A percentile compares a stretch with the other conserved stretches of the same genome.
phyloP scores from a whole-genome alignment of 2,888 invertebrate species.

The Lasioglossum calceatum region DNA sequence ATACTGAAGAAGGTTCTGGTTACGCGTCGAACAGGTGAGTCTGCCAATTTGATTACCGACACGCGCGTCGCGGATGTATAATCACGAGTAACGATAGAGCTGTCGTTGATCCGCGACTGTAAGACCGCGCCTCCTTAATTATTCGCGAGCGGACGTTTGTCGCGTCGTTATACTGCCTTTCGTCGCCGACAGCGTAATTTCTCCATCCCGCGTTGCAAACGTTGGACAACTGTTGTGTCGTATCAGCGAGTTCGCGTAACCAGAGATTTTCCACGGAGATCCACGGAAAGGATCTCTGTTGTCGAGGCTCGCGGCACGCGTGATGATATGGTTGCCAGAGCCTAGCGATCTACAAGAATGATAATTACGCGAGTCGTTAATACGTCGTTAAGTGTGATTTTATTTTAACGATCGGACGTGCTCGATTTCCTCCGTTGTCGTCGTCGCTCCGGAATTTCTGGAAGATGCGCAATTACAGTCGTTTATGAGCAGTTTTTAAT shows the following conservation, averaged over 20 bases:
- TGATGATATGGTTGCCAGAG: conserved; percentile 45
- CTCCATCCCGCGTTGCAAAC: not conserved
- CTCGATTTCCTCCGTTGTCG: conserved; percentile 26
- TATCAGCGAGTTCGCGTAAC: not conserved
- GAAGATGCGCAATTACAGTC: conserved; percentile 33
- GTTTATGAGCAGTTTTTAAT: conserved; percentile 7
- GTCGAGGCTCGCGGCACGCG: conserved; percentile 14
- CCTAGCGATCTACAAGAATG: conserved; percentile 52
- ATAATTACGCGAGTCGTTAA: conserved; percentile 68
- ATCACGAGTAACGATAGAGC: conserved; percentile 37
- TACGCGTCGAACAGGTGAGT: not conserved
- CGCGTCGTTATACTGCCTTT: conserved; percentile 38
- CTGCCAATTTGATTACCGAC: conserved; percentile 17
- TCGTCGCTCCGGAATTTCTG: conserved; percentile 35
- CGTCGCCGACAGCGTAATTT: conserved; percentile 36
- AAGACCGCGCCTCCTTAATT: conserved; percentile 45
- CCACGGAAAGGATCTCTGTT: not conserved
- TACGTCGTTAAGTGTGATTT: conserved; percentile 66
- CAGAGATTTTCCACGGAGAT: conserved; percentile 28
- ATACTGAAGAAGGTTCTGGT: not conserved
- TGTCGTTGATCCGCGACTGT: conserved; percentile 8
- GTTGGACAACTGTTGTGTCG: not conserved
- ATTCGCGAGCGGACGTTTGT: conserved; percentile 34
- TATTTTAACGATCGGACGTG: conserved; percentile 50
- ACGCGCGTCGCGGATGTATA: conserved; percentile 11